These are phyloP conservation scores for Bos taurus DNA, from an alignment of 2,113 vertebrate genomes.

Conservation along the genomic window ARS-UCD2.0 NC_037333.1:10709501-10710000, in stretches of 20 bases:
- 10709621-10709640: neutral
- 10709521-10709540: neutral
- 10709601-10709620: fast-evolving
- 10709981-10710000: neutral
- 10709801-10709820: neutral
- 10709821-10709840: constrained; percentile 6
- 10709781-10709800: neutral
- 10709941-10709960: neutral
- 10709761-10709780: neutral
- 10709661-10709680: neutral
- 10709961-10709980: neutral
- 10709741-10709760: neutral
- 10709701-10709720: neutral
- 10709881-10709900: neutral
- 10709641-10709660: neutral
- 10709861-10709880: neutral
- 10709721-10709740: neutral
- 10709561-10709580: no score
- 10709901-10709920: neutral
- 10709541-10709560: neutral
- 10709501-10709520: neutral
- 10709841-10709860: neutral
- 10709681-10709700: neutral
- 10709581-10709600: neutral
- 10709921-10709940: neutral